phyloP scores from a whole-genome alignment of 2,113 vertebrate genomes.

The Brachyhypopomus gauderio region DNA sequence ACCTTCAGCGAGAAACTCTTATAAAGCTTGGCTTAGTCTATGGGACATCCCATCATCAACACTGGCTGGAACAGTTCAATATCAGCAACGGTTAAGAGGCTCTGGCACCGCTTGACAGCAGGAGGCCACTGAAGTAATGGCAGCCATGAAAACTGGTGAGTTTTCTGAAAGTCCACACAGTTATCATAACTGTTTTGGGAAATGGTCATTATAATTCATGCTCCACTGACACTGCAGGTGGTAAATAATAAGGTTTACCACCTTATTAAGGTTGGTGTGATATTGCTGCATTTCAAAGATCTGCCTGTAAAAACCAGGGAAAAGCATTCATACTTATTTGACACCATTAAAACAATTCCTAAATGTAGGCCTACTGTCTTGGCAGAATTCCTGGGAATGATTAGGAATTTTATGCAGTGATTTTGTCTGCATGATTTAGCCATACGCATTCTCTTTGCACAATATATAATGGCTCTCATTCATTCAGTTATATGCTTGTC shows the following conservation, averaged over 20 bases:
- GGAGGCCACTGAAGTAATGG: neutral
- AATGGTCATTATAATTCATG: neutral
- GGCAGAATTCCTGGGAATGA: neutral
- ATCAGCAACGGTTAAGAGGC: constrained; percentile 10
- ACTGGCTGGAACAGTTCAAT: neutral
- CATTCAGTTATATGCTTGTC: constrained; percentile 23
- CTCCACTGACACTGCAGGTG: neutral
- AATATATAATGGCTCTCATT: constrained; percentile 46
- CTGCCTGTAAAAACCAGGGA: neutral
- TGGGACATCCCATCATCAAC: neutral
- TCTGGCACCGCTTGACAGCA: neutral
- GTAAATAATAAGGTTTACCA: neutral
- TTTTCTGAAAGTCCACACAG: neutral
- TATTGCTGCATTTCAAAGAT: neutral
- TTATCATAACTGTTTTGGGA: too few relatives aligned
- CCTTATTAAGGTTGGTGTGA: too few relatives aligned
- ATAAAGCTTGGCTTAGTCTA: neutral
- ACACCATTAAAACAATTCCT: neutral
- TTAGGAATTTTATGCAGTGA: neutral
- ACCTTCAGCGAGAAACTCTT: constrained; percentile 1
- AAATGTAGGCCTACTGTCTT: neutral
- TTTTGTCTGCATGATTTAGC: neutral
- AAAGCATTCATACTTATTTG: constrained; percentile 4
- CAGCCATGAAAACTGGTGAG: neutral
- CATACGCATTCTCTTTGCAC: neutral